phyloP scores from a whole-genome alignment of 2,113 vertebrate genomes.

The Gasterosteus aculeatus region DNA sequence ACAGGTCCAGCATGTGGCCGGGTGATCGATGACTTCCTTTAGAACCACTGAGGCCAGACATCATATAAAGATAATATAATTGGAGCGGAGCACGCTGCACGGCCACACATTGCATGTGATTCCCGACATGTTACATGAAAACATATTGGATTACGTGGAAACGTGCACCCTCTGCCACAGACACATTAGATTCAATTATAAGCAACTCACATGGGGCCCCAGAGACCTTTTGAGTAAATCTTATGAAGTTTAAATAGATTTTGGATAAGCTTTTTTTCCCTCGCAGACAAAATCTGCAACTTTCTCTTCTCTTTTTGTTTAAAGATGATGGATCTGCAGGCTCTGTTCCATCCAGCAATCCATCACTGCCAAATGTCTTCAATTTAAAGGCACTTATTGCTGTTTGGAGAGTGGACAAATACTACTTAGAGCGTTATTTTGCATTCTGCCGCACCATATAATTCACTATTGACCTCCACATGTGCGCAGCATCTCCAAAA shows the following conservation, averaged over 20 bases:
- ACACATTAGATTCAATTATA: background rate
- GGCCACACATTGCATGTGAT: background rate
- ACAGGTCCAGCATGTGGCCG: background rate
- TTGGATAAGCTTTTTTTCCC: background rate
- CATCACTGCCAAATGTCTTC: background rate
- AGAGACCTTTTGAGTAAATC: constrained; percentile 17
- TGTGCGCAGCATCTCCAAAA: background rate
- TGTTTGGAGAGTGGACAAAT: background rate
- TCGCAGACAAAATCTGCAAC: background rate
- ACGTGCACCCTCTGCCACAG: background rate
- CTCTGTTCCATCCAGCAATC: background rate
- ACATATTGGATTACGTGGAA: background rate
- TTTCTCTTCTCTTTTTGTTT: background rate
- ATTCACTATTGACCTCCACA: background rate
- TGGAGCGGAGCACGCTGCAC: background rate
- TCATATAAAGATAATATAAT: background rate
- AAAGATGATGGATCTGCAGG: background rate
- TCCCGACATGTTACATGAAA: constrained; percentile 5
- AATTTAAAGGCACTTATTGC: background rate
- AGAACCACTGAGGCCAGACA: background rate
- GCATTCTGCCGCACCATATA: background rate
- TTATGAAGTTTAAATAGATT: background rate
- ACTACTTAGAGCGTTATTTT: background rate
- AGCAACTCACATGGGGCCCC: background rate
- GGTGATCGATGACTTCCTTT: constrained; percentile 4